phyloP scores from a whole-genome alignment of 2,888 invertebrate genomes.

The Eurytoma californica region DNA sequence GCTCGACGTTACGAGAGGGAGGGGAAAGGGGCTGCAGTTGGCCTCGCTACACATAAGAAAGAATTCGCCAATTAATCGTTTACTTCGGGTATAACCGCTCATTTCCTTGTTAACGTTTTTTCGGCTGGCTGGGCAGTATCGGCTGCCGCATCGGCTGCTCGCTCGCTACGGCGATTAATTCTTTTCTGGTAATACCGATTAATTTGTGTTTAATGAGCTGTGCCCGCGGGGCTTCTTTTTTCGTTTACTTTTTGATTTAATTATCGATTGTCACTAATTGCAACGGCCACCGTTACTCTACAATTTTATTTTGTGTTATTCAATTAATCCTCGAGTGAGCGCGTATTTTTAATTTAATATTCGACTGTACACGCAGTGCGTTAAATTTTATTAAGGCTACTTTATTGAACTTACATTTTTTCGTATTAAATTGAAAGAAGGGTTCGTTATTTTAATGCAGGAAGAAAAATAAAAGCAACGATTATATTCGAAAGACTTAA shows the following conservation, averaged over 20 bases:
- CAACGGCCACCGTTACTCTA: neutral
- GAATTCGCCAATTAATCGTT: slow-evolving; percentile 50
- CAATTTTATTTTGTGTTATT: too few species aligned
- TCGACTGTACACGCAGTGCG: too few species aligned
- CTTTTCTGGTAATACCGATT: slow-evolving; percentile 26
- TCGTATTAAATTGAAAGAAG: too few species aligned
- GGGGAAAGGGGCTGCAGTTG: neutral
- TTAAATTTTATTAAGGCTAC: too few species aligned
- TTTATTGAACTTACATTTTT: too few species aligned
- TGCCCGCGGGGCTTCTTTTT: neutral
- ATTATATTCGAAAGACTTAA: too few species aligned
- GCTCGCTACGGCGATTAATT: slow-evolving; percentile 15
- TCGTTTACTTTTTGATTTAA: slow-evolving; percentile 10
- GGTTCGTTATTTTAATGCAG: too few species aligned
- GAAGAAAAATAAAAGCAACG: too few species aligned
- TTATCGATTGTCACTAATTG: slow-evolving; percentile 17
- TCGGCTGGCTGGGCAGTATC: neutral
- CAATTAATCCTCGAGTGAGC: too few species aligned
- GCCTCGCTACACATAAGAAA: neutral
- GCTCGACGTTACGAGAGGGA: slow-evolving; percentile 43
- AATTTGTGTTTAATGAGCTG: slow-evolving; percentile 20
- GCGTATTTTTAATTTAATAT: too few species aligned
- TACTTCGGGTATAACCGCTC: slow-evolving; percentile 47
- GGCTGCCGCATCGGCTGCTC: neutral
- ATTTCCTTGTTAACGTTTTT: slow-evolving; percentile 48